Evolutionary conservation across 2,113 vertebrate genomes (phyloP).

Genomic region (Stictonetta naevosa): DNA sequence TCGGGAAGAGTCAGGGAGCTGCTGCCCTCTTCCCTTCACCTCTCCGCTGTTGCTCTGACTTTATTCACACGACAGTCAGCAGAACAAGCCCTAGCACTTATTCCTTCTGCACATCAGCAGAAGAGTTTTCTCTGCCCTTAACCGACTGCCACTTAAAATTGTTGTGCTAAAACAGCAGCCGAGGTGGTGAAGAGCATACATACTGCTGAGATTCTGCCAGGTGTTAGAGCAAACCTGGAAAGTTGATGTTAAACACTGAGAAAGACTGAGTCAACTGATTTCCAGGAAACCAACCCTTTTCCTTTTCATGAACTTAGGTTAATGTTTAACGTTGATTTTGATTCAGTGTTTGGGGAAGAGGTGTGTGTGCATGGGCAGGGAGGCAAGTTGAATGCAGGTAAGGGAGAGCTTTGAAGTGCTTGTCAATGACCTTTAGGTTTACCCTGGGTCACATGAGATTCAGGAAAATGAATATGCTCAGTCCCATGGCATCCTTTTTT

Average conservation of each 20-base stretch:
- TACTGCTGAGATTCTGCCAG: not conserved
- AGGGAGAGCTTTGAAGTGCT: not conserved
- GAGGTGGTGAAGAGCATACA: not conserved
- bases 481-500: not conserved
- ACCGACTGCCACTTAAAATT: not conserved
- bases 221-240: not conserved
- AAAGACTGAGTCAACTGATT: not conserved
- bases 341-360: not conserved
- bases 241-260: not conserved
- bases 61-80: not conserved
- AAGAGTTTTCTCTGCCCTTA: not conserved
- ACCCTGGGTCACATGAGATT: not conserved
- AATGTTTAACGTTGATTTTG: not conserved
- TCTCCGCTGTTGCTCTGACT: not conserved
- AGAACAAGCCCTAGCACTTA: not conserved
- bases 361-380: not conserved
- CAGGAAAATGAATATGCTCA: not conserved
- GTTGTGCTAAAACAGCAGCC: not conserved
- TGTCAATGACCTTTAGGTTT: not conserved
- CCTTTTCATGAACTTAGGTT: not conserved
- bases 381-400: not conserved
- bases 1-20: not conserved
- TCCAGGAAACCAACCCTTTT: not conserved
- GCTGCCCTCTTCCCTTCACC: not conserved
- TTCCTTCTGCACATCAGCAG: not conserved